phyloP scores from a whole-genome alignment of 2,888 invertebrate species.

The Scaptomyza polygonia region DNA sequence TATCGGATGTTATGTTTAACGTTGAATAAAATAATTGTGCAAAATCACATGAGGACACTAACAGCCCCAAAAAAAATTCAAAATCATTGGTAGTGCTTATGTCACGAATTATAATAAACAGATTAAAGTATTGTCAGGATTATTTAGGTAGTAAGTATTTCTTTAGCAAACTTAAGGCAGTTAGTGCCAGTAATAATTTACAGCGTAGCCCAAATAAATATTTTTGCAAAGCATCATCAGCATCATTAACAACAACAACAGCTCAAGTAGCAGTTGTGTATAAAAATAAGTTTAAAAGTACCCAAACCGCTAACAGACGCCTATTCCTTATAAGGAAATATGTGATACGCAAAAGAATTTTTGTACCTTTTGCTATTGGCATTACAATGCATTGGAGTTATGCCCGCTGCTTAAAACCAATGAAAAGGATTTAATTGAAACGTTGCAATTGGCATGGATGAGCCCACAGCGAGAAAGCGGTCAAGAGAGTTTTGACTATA shows the following conservation, averaged over 20 bases:
- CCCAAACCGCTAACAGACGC: slow-evolving; percentile 58
- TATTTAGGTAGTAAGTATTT: slow-evolving; percentile 76
- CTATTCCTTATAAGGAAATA: background rate
- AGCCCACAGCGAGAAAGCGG: slow-evolving; percentile 60
- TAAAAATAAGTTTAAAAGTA: slow-evolving; percentile 71
- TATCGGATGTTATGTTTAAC: background rate
- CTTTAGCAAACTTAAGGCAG: slow-evolving; percentile 77
- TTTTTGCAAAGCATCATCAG: slow-evolving; percentile 41
- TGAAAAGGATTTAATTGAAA: slow-evolving; percentile 5
- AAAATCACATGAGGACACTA: slow-evolving; percentile 33
- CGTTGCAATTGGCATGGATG: slow-evolving; percentile 63
- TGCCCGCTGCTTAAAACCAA: slow-evolving; percentile 3
- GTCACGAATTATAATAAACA: slow-evolving; percentile 51
- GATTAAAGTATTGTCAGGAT: slow-evolving; percentile 63
- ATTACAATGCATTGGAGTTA: slow-evolving; percentile 38
- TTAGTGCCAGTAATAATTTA: slow-evolving; percentile 67
- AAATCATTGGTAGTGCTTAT: slow-evolving; percentile 19
- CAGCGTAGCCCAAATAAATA: slow-evolving; percentile 57
- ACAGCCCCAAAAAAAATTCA: slow-evolving; percentile 39
- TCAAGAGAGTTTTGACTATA: slow-evolving; percentile 28
- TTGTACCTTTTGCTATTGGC: slow-evolving; percentile 70
- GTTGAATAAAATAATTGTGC: background rate
- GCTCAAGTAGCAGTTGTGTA: slow-evolving; percentile 21
- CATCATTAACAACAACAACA: slow-evolving; percentile 15
- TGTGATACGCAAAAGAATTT: slow-evolving; percentile 61